Base-by-base conservation (phyloP, 2,888 invertebrate species). In the Leucoptera coffeella region DNA sequence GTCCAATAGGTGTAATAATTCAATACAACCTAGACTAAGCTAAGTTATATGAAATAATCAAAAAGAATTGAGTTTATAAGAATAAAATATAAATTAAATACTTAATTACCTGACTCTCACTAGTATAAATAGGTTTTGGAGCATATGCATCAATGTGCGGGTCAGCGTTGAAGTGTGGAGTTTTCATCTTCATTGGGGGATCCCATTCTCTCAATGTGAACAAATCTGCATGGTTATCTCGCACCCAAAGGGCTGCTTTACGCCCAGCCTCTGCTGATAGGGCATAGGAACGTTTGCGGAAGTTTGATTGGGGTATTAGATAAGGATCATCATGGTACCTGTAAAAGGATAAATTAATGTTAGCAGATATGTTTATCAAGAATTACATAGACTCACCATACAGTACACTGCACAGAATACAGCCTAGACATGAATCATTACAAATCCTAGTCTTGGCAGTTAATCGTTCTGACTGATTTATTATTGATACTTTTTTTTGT, bases 291-390 rank as follows among this genome's bases (percentile, higher is more conserved):
- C 91, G 67, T 52, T 88, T 36, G 49, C 72, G 69, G 34, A 45
- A 64, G 53, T 82, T 85, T 6, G 85, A 87, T 30, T 69, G 53
- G 1, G 93, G 93, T 36, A 84, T 83, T 10, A 93, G 67, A 44
- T 73, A 91, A 1, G 94, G 93, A 59, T 95, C 95, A 73, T 95
- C 94, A 41, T 89, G 86, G 50, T 82, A 94, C 47, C 72, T 72
- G 35, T 10, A 51, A 45, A 33, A 29, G 11, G 9, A 12, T n/a
- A 12, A n/a, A n/a, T n/a, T n/a, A n/a, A n/a, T n/a, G n/a, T n/a
- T n/a, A n/a, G n/a, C n/a, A n/a, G n/a, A n/a, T n/a, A n/a, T n/a
- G n/a, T 13, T n/a, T 10, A 20, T 25, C 9, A 13, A 9, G n/a
- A 25, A 15, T 14, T 9, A 3, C 14, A 25, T 14, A 15, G 10